A percentile compares a stretch with the other conserved stretches of the same genome.
phyloP scores from a whole-genome alignment of 1,140 invertebrate genomes.

The Mya arenaria region DNA sequence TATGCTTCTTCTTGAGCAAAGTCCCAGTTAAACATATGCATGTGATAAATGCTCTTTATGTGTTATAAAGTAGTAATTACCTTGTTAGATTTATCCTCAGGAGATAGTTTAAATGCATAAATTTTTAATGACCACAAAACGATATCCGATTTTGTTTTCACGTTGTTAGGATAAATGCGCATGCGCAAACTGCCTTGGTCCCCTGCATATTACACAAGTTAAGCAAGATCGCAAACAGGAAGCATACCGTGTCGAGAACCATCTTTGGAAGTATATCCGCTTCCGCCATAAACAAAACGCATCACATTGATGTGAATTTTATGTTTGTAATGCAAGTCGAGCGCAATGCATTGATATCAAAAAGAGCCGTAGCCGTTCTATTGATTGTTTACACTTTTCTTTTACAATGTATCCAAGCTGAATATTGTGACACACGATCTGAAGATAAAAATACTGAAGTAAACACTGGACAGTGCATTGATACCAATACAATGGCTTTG shows the following conservation, averaged over 20 bases:
- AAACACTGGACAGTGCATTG: not conserved
- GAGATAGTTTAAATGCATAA: too few species aligned
- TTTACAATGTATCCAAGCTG: not conserved
- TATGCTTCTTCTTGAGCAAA: too few species aligned
- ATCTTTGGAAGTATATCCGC: too few species aligned
- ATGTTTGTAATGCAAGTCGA: not conserved
- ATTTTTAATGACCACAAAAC: constrained; percentile 40
- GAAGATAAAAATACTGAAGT: not conserved
- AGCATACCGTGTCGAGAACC: too few species aligned
- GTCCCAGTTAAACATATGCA: too few species aligned
- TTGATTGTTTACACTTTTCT: not conserved
- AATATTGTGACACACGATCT: not conserved
- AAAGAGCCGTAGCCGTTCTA: not conserved
- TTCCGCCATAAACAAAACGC: constrained; percentile 29
- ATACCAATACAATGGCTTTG: constrained; percentile 55
- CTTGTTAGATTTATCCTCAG: too few species aligned
- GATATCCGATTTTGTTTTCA: constrained; percentile 69
- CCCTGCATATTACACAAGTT: not conserved
- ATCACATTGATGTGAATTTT: not conserved
- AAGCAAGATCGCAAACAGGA: too few species aligned
- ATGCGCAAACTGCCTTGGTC: constrained; percentile 52
- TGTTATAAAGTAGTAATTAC: too few species aligned
- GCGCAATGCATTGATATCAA: not conserved
- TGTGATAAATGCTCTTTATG: too few species aligned
- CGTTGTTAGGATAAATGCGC: constrained; percentile 73